A percentile compares a stretch with the other conserved stretches of the same genome.
Conservation (phyloP, 2,888 invertebrate species). For the Dorcus hopei region DNA sequence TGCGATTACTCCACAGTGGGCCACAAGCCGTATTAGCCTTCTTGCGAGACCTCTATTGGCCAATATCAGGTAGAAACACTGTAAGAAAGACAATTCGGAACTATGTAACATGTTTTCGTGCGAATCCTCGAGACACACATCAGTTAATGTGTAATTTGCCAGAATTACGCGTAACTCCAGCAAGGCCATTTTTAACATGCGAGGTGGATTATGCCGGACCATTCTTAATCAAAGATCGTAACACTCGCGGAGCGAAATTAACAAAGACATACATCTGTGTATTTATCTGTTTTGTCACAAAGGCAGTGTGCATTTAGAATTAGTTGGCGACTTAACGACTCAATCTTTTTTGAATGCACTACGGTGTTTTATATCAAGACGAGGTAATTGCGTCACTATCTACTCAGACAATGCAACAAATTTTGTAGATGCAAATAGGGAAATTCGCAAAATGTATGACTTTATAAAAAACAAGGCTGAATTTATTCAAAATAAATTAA, state of each 20-base stretch:
- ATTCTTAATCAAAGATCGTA: constrained; percentile 22
- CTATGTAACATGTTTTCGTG: constrained; percentile 14
- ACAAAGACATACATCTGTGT: constrained; percentile 18
- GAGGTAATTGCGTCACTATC: constrained; percentile 14
- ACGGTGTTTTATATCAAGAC: constrained; percentile 19
- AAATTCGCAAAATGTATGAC: neutral
- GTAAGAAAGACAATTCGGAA: constrained; percentile 9
- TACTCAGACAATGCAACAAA: constrained; percentile 24
- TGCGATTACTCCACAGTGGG: constrained; percentile 15
- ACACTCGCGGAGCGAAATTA: constrained; percentile 14
- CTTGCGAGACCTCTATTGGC: constrained; percentile 16
- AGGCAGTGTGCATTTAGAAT: constrained; percentile 27
- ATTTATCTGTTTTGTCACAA: constrained; percentile 31
- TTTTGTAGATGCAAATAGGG: constrained; percentile 21
- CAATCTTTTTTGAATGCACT: constrained; percentile 20
- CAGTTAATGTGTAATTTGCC: constrained; percentile 33
- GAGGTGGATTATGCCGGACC: constrained; percentile 35
- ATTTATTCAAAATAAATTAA: neutral
- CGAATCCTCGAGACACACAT: constrained; percentile 5
- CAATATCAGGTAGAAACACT: constrained; percentile 5
- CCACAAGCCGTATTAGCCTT: constrained; percentile 12
- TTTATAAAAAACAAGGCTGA: constrained; percentile 1
- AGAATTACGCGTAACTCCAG: constrained; percentile 20
- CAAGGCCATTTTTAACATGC: constrained; percentile 26
- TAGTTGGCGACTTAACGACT: constrained; percentile 22